Evolutionary conservation across 2,888 invertebrate species (phyloP).

Genomic region (Torymus aiolomorphi): DNA sequence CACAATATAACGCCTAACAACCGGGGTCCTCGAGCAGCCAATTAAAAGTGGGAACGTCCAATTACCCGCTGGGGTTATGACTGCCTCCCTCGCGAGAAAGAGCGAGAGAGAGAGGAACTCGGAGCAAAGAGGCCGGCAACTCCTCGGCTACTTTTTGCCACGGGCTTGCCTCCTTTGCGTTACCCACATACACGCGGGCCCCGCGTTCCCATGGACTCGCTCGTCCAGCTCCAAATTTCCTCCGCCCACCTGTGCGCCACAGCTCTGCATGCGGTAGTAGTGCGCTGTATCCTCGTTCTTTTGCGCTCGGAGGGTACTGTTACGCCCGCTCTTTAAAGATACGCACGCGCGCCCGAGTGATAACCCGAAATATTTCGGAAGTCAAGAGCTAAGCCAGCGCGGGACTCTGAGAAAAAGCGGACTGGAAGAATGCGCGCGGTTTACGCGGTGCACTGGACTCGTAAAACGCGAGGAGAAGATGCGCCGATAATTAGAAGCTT

Average conservation of each 20-base stretch:
- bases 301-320: neutral
- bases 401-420: conserved; percentile 15
- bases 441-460: conserved; percentile 25
- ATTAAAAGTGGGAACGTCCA: conserved; percentile 73
- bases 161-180: conserved; percentile 42
- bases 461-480: conserved; percentile 19
- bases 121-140: no score
- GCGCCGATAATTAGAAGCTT: conserved; percentile 37
- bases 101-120: neutral
- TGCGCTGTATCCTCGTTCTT: neutral
- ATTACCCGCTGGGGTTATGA: conserved; percentile 70
- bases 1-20: conserved; percentile 72
- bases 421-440: conserved; percentile 5
- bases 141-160: conserved; percentile 52
- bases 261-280: neutral
- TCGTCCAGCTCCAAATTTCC: conserved; percentile 5
- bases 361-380: conserved; percentile 39
- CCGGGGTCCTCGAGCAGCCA: conserved; percentile 69
- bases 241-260: conserved; percentile 34
- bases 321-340: conserved; percentile 1
- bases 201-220: conserved; percentile 53
- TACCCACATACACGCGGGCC: conserved; percentile 16
- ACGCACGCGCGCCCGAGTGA: neutral
- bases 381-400: neutral
- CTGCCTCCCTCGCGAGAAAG: conserved; percentile 51